These are phyloP conservation scores for Parascotia fuliginaria DNA, from an alignment of 2,888 invertebrate species.

Conservation along the genomic window DNA sequence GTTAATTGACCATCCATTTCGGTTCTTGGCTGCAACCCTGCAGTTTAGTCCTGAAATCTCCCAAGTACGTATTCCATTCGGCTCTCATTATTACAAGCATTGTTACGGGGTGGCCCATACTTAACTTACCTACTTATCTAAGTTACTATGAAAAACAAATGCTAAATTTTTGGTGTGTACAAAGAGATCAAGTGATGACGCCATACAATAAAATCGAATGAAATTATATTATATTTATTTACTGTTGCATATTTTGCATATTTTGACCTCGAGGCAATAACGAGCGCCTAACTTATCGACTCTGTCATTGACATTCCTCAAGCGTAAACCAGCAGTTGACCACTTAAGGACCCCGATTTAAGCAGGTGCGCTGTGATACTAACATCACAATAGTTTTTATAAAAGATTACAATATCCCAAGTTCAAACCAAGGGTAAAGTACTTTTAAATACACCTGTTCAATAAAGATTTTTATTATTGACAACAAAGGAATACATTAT, in stretches of 20 bases:
- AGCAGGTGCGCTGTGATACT: neutral
- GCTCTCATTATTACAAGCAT: neutral
- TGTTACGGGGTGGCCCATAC: neutral
- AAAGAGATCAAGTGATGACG: neutral
- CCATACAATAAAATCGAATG: neutral
- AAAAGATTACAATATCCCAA: neutral
- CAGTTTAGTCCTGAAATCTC: neutral
- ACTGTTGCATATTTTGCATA: neutral
- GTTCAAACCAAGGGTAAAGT: neutral
- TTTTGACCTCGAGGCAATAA: constrained; percentile 1
- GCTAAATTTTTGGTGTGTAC: neutral
- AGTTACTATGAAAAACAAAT: neutral
- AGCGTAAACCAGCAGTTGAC: neutral
- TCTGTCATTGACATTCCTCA: neutral
- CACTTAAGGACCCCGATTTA: neutral
- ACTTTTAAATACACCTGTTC: neutral
- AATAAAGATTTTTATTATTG: constrained; percentile 18
- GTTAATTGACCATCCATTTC: too few relatives aligned
- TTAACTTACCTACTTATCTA: neutral
- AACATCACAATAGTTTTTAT: neutral
- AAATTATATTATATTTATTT: neutral
- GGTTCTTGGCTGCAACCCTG: neutral
- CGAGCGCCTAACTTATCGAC: neutral
- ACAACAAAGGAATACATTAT: constrained; percentile 36
- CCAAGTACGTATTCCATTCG: neutral